Evolutionary conservation across 1,140 invertebrate species (phyloP).

Genomic region (Drosophila bifasciata): DNA sequence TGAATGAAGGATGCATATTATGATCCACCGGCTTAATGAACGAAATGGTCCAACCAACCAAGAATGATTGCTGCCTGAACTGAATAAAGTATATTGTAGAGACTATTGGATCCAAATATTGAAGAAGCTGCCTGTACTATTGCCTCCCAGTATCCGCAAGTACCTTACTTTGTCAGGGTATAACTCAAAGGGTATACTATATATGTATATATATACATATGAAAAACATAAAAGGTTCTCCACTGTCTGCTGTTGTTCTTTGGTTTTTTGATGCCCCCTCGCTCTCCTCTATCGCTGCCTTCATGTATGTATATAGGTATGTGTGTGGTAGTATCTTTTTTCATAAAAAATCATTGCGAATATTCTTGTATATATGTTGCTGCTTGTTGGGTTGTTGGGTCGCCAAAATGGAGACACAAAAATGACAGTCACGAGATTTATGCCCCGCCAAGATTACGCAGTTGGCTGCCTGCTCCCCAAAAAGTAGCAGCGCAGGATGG

Average conservation of each 20-base stretch:
- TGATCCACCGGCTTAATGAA: too few species aligned
- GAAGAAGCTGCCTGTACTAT: too few species aligned
- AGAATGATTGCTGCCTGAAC: too few species aligned
- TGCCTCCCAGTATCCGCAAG: too few species aligned
- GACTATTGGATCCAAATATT: too few species aligned
- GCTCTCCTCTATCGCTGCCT: not conserved
- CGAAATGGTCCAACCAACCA: too few species aligned
- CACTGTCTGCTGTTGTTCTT: constrained; percentile 11
- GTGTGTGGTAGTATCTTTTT: constrained; percentile 63
- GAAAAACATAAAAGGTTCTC: constrained; percentile 44
- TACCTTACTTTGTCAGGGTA: too few species aligned
- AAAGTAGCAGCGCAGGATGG: not conserved
- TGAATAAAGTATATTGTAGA: too few species aligned
- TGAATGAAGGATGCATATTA: too few species aligned
- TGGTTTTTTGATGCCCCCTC: too few species aligned
- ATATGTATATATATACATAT: too few species aligned
- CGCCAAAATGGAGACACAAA: constrained; percentile 84
- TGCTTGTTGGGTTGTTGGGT: constrained; percentile 47
- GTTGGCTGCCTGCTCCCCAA: constrained; percentile 33
- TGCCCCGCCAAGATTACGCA: constrained; percentile 79
- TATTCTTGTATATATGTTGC: constrained; percentile 47
- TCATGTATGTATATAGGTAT: constrained; percentile 12
- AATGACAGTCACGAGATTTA: constrained; percentile 83
- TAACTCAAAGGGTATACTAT: too few species aligned
- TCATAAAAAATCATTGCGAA: constrained; percentile 78